Evolutionary conservation across 2,113 vertebrate genomes (phyloP).

Genomic region (Deroptyus accipitrinus): DNA sequence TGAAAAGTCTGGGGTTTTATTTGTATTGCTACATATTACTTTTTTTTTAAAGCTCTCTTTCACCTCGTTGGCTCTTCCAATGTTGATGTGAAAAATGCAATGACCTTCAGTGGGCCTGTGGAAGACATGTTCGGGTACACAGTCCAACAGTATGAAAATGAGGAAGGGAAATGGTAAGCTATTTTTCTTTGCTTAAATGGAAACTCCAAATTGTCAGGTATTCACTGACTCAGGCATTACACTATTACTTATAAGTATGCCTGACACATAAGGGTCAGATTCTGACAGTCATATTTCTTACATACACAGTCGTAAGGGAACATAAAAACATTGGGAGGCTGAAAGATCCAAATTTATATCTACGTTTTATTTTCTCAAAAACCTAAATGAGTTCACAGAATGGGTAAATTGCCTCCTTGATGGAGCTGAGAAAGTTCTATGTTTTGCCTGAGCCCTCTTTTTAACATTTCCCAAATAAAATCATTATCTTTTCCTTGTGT

Average conservation of each 20-base stretch:
- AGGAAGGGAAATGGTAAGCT: constrained; percentile 94
- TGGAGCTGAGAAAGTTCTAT: background rate
- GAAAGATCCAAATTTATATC: background rate
- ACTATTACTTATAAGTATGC: background rate
- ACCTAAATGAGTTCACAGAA: background rate
- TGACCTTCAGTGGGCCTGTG: constrained; percentile 89
- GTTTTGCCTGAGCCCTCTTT: background rate
- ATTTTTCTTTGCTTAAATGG: background rate
- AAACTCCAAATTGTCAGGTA: background rate
- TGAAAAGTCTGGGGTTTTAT: background rate
- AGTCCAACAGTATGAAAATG: constrained; percentile 96
- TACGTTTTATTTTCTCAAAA: background rate
- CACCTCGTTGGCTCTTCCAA: constrained; percentile 81
- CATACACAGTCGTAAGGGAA: background rate
- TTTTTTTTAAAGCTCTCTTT: constrained; percentile 74
- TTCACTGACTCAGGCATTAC: background rate
- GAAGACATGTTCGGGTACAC: constrained; percentile 97
- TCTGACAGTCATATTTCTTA: background rate
- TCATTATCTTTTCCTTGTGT: background rate
- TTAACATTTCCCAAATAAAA: background rate
- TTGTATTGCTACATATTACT: background rate
- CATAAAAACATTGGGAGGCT: background rate
- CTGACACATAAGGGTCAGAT: background rate
- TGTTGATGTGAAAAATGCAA: constrained; percentile 90
- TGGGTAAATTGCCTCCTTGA: background rate